Evolutionary conservation across 2,113 vertebrate genomes (phyloP), one percentile per base, ranked within the genome.

Genomic region (Trichomycterus rosablanca): DNA sequence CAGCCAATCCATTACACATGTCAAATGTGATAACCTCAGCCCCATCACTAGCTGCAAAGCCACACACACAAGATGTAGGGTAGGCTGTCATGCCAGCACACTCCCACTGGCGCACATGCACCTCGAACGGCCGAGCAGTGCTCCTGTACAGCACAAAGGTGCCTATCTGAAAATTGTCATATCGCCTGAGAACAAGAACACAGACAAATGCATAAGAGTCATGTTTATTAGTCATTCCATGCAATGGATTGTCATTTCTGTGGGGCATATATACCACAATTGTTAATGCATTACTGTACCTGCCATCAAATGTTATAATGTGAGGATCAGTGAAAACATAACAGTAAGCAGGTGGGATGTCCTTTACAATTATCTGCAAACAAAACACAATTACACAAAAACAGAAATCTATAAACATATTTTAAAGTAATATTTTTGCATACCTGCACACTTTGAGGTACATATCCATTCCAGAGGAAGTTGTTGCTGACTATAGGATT

Each of bases 321-420:
- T 95, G 94, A 65, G 94, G 92, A 61, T 97, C 93, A 23, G 90
- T 95, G 80, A 94, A 94, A 45, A 86, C 83, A 73, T 92, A 97
- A 78, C 91, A 95, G 68, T 89, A 91, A 1, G 90, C 89, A 56
- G 87, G 78, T 5, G 88, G 86, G 2, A 92, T 66, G 40, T 94
- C 91, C 37, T 67, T 84, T 37, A 95, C 88, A 9, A 39, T 85
- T 63, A 97, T 83, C 93, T 97, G 81, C 60, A 83, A 81, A 78
- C 26, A 3, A 76, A 54, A 4, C 5, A 60, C 3, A 57, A 3
- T 59, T 0, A 48, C 22, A 1, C 54, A 14, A 22, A 1, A 18
- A 50, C 8, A 40, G 1, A 34, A 3, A 52, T 14, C 15, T 1
- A 40, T 10, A 19, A 14, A 55, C 35, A 55, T 9, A 6, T 16